Evolutionary conservation across 2,888 invertebrate species (phyloP).

Genomic region (Griposia aprilina): DNA sequence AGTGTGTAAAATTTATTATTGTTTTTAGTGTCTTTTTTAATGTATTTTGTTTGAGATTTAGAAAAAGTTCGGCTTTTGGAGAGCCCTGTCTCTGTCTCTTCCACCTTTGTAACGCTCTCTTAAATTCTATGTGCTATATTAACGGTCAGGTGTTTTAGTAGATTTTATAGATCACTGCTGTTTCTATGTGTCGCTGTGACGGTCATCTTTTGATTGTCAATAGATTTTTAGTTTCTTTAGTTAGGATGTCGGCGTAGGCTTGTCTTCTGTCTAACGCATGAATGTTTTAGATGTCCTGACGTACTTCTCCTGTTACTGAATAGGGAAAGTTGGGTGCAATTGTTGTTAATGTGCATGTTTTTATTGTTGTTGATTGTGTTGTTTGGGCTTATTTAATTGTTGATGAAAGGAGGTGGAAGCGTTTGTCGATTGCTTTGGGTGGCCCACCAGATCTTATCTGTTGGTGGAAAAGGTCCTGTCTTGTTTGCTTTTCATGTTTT

Average conservation of each 20-base stretch:
- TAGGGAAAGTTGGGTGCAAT: constrained; percentile 36
- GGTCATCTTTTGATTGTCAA: background rate
- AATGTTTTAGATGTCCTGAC: constrained; percentile 83
- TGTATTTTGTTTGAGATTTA: too few species aligned
- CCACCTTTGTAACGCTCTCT: background rate
- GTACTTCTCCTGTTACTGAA: constrained; percentile 70
- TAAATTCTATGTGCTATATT: too few species aligned
- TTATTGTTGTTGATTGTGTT: background rate
- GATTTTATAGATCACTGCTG: background rate
- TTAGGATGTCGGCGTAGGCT: constrained; percentile 34
- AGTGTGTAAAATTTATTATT: too few species aligned
- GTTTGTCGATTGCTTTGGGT: too few species aligned
- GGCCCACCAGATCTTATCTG: too few species aligned
- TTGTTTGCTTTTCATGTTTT: background rate
- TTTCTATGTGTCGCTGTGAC: background rate
- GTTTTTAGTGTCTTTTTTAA: too few species aligned
- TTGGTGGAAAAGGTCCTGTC: background rate
- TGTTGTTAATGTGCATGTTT: constrained; percentile 9
- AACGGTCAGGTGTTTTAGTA: background rate
- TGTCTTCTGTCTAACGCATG: constrained; percentile 76
- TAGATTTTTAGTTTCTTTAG: background rate
- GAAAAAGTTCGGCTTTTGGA: background rate
- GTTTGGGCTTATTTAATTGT: too few species aligned
- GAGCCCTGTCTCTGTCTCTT: background rate
- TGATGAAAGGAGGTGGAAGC: background rate